Evolutionary conservation across 1,140 invertebrate species (phyloP), one percentile per base, ranked within the genome.

Genomic region (Ylistrum balloti): DNA sequence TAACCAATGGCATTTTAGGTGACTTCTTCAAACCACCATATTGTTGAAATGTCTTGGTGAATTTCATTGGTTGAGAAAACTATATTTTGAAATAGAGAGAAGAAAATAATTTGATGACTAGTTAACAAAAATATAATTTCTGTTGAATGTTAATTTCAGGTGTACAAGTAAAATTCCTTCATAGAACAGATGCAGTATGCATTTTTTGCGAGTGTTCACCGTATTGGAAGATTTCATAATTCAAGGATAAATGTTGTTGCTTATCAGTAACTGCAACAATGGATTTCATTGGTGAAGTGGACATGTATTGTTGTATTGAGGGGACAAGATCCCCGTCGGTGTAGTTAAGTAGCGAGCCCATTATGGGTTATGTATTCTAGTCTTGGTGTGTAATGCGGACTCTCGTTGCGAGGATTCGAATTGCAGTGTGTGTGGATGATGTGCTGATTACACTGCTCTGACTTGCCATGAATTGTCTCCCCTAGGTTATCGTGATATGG

Each of bases 391-490:
- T 45, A 17, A 74, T 28, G 17, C 56, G 56, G n/a, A 74, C 56
- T 74, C 22, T 74, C 56, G 5, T 1, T 74, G 56, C 17, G 56
- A 74, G 56, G 22, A 45, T 17, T 45, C 41, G 17, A 74, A n/a
- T n/a, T n/a, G 56, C n/a, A 74, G 56, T 74, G 56, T 74, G 56
- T 11, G n/a, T 74, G 56, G 22, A 74, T 17, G 56, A 74, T 74
- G 56, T 74, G n/a, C 28, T 17, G 17, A 74, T 74, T 5, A 74
- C 56, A 74, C 56, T 74, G 56, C 56, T 74, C 56, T 74, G 56
- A 74, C 56, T 74, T 74, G 56, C 56, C 56, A 74, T 74, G 56
- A 74, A 28, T 74, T 74, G 56, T 74, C 56, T 74, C 56, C 56
- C 56, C 17, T 74, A 28, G 22, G n/a, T 74, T 74, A 28, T 74